Evolutionary conservation across 1,140 invertebrate species (phyloP).

Genomic region (Drosophila pachea): DNA sequence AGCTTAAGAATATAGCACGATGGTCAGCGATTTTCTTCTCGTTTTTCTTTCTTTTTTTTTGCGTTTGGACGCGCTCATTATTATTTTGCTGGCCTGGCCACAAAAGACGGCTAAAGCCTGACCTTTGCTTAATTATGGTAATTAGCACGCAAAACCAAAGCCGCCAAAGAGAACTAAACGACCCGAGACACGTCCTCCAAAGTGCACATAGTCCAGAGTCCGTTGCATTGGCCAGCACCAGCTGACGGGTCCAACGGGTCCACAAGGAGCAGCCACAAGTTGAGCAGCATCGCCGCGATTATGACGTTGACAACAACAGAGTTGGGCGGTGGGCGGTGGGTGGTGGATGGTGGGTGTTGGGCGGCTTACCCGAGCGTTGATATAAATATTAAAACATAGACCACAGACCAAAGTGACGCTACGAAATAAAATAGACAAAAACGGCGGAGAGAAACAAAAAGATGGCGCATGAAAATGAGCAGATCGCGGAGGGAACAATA

Average conservation of each 20-base stretch:
- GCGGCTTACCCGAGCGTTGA: slow-evolving; percentile 29
- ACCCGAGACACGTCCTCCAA: slow-evolving; percentile 39
- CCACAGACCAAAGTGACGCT: slow-evolving; percentile 14
- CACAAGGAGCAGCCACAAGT: slow-evolving; percentile 11
- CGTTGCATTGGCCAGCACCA: slow-evolving; percentile 11
- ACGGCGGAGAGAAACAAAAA: slow-evolving; percentile 1
- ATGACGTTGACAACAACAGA: slow-evolving; percentile 57
- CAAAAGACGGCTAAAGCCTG: slow-evolving; percentile 75
- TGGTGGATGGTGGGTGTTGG: neutral
- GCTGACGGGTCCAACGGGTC: neutral
- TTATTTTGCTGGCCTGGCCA: slow-evolving; percentile 66
- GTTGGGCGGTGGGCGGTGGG: neutral
- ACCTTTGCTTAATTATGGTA: slow-evolving; percentile 77
- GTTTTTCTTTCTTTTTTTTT: slow-evolving; percentile 8
- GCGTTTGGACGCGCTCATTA: slow-evolving; percentile 51
- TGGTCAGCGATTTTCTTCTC: slow-evolving; percentile 54
- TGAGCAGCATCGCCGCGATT: slow-evolving; percentile 25
- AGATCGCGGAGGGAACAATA: slow-evolving; percentile 4
- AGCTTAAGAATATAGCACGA: slow-evolving; percentile 41
- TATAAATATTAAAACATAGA: slow-evolving; percentile 70
- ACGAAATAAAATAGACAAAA: neutral
- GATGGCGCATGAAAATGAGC: slow-evolving; percentile 24
- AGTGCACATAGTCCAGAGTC: slow-evolving; percentile 17
- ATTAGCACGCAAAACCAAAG: slow-evolving; percentile 62
- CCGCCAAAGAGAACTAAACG: slow-evolving; percentile 59